Conservation (phyloP, 2,888 invertebrate genomes). For the Agriopis leucophaearia region DNA sequence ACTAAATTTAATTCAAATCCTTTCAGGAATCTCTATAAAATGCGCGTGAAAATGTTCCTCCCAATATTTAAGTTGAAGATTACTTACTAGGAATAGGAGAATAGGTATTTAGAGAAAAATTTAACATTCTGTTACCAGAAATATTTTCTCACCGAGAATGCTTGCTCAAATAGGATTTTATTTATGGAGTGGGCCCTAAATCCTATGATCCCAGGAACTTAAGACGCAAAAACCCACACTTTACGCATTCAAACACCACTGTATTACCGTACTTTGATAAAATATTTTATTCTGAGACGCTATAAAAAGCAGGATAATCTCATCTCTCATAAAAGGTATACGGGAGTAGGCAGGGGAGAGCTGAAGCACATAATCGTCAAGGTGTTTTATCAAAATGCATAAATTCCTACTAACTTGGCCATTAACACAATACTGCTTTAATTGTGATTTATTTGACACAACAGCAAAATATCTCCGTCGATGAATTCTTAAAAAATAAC, state of each 20-base stretch:
- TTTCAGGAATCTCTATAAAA: too few relatives aligned
- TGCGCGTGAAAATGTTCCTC: neutral
- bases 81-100: neutral
- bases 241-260: conserved; percentile 43
- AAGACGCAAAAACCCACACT: conserved; percentile 47
- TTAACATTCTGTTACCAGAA: conserved; percentile 3
- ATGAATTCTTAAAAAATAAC: too few relatives aligned
- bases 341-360: conserved; percentile 23
- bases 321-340: conserved; percentile 53
- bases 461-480: too few relatives aligned
- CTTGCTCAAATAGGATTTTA: conserved; percentile 33
- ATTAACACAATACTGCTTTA: neutral
- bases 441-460: neutral
- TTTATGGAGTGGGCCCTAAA: conserved; percentile 39
- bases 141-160: conserved; percentile 30
- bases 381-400: conserved; percentile 9
- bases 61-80: neutral
- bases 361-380: conserved; percentile 8
- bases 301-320: conserved; percentile 57
- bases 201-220: conserved; percentile 41
- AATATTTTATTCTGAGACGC: conserved; percentile 42
- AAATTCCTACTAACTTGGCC: conserved; percentile 1
- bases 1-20: too few relatives aligned
- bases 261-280: conserved; percentile 41
- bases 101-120: neutral